Percentiles rank a stretch among this genome's conserved stretches.
Evolutionary conservation across 2,888 invertebrate species (phyloP).

Genomic region (Periphyllus acericola): DNA sequence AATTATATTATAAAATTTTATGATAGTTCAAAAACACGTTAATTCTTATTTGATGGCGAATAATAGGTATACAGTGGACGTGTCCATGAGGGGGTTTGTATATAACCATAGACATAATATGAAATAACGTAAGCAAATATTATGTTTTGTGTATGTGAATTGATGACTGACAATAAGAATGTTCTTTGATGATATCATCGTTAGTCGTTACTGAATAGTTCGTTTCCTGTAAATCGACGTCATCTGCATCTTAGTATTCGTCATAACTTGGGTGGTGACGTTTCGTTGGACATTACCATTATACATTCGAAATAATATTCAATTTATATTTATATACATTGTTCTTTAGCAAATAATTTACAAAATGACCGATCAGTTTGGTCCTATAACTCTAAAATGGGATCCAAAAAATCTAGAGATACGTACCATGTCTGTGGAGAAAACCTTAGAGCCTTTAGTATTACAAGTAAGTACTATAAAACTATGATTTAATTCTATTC

Average conservation of each 20-base stretch:
- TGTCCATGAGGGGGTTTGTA: too few species aligned
- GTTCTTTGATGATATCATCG: slow-evolving; percentile 17
- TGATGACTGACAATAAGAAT: background rate
- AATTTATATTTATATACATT: background rate
- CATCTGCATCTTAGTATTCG: background rate
- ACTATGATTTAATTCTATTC: background rate
- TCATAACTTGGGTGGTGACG: slow-evolving; percentile 21
- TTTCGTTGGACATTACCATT: background rate
- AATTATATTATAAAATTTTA: too few species aligned
- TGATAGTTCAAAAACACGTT: too few species aligned
- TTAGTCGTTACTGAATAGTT: background rate
- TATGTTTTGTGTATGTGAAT: background rate
- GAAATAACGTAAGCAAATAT: too few species aligned
- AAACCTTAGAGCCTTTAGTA: slow-evolving; percentile 94
- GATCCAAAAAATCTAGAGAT: slow-evolving; percentile 97
- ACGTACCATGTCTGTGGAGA: slow-evolving; percentile 95
- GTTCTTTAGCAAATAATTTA: background rate
- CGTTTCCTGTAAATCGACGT: background rate
- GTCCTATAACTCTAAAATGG: slow-evolving; percentile 84
- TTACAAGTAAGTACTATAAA: slow-evolving; percentile 76
- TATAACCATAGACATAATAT: too few species aligned
- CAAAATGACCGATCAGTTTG: slow-evolving; percentile 71
- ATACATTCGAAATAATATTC: background rate
- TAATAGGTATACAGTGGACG: too few species aligned
- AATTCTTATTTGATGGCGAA: too few species aligned